Evolutionary conservation across 2,113 vertebrate species (phyloP).

Genomic region (Tautogolabrus adspersus): DNA sequence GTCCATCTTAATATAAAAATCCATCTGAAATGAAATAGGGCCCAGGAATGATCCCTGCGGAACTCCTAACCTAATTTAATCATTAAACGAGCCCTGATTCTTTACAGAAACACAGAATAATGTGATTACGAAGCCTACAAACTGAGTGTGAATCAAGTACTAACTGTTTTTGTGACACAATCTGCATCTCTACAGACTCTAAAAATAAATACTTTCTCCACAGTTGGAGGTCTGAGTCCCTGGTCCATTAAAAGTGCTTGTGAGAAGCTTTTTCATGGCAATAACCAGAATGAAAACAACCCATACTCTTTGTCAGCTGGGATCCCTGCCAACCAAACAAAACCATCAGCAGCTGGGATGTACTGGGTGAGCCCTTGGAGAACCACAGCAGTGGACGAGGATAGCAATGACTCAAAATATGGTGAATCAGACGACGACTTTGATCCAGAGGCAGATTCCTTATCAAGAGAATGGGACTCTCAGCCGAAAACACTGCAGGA

Average conservation of each 20-base stretch:
- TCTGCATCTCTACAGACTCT: not conserved
- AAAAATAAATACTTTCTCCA: not conserved
- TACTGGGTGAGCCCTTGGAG: constrained; percentile 83
- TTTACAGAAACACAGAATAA: not conserved
- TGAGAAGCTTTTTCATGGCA: constrained; percentile 36
- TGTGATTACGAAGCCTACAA: not conserved
- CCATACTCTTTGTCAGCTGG: constrained; percentile 6
- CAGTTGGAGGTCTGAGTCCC: constrained; percentile 76
- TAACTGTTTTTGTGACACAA: not conserved
- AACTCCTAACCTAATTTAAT: not conserved
- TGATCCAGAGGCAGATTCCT: constrained; percentile 23
- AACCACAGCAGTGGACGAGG: constrained; percentile 71
- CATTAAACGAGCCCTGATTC: not conserved
- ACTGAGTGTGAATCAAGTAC: not conserved
- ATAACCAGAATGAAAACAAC: constrained; percentile 11
- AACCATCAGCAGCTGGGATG: constrained; percentile 44
- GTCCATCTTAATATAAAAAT: too few species aligned
- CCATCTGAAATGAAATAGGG: not conserved
- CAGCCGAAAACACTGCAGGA: constrained; percentile 48
- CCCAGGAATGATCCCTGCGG: constrained; percentile 1
- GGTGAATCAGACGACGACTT: constrained; percentile 43
- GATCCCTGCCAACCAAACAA: not conserved
- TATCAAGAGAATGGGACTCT: constrained; percentile 32
- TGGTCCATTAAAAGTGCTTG: constrained; percentile 51
- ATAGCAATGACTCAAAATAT: constrained; percentile 46